Percentiles rank a stretch among this genome's conserved stretches.
phyloP scores from a whole-genome alignment of 1,140 invertebrate species.

The Neodiprion pinetum region DNA sequence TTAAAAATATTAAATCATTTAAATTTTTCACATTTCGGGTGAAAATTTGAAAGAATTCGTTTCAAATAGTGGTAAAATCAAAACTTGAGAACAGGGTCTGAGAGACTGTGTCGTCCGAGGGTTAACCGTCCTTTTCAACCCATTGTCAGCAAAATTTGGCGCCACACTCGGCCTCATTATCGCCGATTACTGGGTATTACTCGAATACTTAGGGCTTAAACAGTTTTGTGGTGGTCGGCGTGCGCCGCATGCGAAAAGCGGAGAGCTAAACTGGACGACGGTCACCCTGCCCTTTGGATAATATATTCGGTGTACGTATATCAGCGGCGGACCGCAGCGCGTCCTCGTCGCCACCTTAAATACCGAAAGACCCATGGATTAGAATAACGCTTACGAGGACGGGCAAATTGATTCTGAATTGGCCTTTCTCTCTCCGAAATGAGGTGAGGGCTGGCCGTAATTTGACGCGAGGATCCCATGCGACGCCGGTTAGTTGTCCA shows the following conservation, averaged over 20 bases:
- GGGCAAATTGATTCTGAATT: constrained; percentile 19
- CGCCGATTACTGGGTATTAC: constrained; percentile 51
- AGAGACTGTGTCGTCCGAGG: no score
- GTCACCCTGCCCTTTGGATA: not conserved
- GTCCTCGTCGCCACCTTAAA: not conserved
- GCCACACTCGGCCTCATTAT: constrained; percentile 45
- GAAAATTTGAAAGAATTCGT: no score
- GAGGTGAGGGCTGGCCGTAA: not conserved
- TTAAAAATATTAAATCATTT: no score
- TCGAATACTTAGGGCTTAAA: constrained; percentile 52
- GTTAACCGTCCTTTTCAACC: not conserved
- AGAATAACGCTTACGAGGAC: constrained; percentile 14
- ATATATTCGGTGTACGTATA: not conserved
- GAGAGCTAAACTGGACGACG: no score
- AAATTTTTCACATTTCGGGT: no score
- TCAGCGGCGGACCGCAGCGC: no score
- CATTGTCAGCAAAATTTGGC: not conserved
- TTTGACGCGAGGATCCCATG: not conserved
- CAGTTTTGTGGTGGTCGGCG: constrained; percentile 37
- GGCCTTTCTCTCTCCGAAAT: not conserved
- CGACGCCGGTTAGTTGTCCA: no score
- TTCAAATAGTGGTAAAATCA: no score
- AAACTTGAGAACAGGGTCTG: no score
- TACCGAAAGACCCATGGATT: constrained; percentile 1
- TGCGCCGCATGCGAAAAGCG: constrained; percentile 42